Evolutionary conservation across 92 coral and sea anemone species (phyloP).

Genomic region (Zoanthus sociatus): DNA sequence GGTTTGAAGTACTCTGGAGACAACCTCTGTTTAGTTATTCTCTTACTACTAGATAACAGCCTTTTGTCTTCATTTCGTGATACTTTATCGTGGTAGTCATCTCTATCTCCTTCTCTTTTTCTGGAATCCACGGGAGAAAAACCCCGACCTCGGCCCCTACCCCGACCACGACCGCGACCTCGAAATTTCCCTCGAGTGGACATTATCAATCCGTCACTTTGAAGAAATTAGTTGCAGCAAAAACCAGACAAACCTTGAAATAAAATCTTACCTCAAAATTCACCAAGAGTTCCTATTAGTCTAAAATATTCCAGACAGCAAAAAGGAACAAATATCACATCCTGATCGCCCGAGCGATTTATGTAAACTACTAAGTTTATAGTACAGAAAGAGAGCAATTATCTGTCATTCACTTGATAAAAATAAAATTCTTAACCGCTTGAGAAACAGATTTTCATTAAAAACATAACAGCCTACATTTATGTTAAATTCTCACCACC

Average conservation of each 20-base stretch:
- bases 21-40: background rate
- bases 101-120: constrained; percentile 1
- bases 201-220: constrained; percentile 6
- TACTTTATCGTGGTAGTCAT: background rate
- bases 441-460: background rate
- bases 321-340: background rate
- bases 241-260: constrained; percentile 4
- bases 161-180: constrained; percentile 33
- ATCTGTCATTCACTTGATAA: background rate
- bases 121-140: constrained; percentile 15
- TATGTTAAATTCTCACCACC: constrained; percentile 28
- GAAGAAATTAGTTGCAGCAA: background rate
- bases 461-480: background rate
- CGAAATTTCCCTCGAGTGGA: constrained; percentile 23
- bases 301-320: background rate
- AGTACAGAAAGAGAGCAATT: background rate
- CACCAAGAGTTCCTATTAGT: background rate
- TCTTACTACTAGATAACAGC: constrained; percentile 48
- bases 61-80: constrained; percentile 55
- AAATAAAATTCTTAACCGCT: background rate
- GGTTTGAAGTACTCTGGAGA: constrained; percentile 1
- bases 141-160: constrained; percentile 32
- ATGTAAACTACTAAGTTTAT: background rate
- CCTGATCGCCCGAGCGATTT: background rate
- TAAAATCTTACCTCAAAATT: background rate